Conservation (phyloP, 2,888 invertebrate species). For the Petrophora chlorosata region DNA sequence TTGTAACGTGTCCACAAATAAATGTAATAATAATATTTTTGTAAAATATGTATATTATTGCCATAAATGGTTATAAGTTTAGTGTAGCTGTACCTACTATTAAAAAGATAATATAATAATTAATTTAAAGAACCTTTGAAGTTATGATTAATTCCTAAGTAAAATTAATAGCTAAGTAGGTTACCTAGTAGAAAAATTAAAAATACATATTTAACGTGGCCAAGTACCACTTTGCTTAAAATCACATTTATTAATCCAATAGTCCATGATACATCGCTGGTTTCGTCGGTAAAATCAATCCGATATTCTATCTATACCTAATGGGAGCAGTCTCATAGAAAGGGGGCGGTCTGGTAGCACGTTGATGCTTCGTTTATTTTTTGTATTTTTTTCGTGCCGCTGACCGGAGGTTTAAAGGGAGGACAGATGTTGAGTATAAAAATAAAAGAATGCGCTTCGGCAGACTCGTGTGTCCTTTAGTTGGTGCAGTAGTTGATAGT, state of each 20-base stretch:
- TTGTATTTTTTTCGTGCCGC: conserved; percentile 62
- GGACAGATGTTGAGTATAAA: conserved; percentile 75
- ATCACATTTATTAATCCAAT: conserved; percentile 69
- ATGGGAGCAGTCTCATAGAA: conserved; percentile 76
- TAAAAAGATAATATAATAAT: too few species aligned
- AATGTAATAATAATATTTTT: too few species aligned
- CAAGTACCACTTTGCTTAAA: conserved; percentile 70
- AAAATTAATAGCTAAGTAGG: too few species aligned
- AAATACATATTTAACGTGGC: conserved; percentile 51
- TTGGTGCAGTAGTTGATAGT: conserved; percentile 34
- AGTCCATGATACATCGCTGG: conserved; percentile 68
- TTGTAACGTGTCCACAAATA: too few species aligned
- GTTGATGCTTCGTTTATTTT: conserved; percentile 58
- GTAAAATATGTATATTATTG: too few species aligned
- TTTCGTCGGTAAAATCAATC: conserved; percentile 64
- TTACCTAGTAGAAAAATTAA: too few species aligned
- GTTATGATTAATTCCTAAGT: too few species aligned
- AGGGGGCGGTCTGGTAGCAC: conserved; percentile 69
- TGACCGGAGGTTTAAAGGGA: conserved; percentile 62
- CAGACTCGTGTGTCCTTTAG: conserved; percentile 64
- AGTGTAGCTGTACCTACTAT: too few species aligned
- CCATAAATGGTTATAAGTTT: too few species aligned
- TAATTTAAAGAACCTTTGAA: too few species aligned
- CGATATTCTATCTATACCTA: conserved; percentile 64
- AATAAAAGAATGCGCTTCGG: conserved; percentile 75